Evolutionary conservation across 2,113 vertebrate genomes (phyloP).

Genomic region (Gasterosteus aculeatus): DNA sequence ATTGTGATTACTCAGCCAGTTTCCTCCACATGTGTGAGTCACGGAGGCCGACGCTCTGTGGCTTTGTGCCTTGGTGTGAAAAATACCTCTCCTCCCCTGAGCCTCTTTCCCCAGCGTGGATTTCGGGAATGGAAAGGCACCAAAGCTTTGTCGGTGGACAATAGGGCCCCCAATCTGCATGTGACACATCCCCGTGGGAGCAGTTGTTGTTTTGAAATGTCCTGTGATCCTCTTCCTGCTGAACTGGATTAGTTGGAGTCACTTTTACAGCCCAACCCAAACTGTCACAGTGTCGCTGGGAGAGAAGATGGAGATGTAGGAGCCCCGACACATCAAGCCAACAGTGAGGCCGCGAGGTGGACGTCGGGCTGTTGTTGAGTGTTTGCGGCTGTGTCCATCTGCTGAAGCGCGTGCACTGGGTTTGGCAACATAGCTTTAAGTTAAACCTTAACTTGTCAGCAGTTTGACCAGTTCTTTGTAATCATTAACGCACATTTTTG

Average conservation of each 20-base stretch:
- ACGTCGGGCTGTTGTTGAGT: not conserved
- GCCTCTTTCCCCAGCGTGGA: slow-evolving; percentile 48
- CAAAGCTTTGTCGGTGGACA: slow-evolving; percentile 60
- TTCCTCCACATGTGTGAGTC: slow-evolving; percentile 72
- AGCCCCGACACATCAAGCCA: slow-evolving; percentile 15
- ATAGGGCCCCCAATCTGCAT: slow-evolving; percentile 55
- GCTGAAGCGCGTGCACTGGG: not conserved
- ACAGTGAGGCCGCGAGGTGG: slow-evolving; percentile 1
- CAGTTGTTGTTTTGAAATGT: slow-evolving; percentile 60
- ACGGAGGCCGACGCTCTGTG: slow-evolving; percentile 50
- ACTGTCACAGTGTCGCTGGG: not conserved
- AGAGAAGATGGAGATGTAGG: slow-evolving; percentile 4
- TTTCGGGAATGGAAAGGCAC: slow-evolving; percentile 71
- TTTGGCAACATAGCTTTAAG: not conserved
- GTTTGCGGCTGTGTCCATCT: not conserved
- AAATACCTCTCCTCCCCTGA: slow-evolving; percentile 65
- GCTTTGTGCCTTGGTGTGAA: slow-evolving; percentile 75
- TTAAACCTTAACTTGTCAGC: not conserved
- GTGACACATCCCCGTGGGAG: slow-evolving; percentile 71
- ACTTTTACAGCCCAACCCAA: slow-evolving; percentile 29
- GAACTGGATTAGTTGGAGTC: slow-evolving; percentile 43
- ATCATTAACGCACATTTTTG: not conserved
- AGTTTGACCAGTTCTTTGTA: not conserved
- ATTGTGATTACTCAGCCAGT: slow-evolving; percentile 79
- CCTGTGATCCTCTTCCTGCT: slow-evolving; percentile 35